Conservation (phyloP, 2,113 vertebrate species). For the Dromiciops gliroides region DNA sequence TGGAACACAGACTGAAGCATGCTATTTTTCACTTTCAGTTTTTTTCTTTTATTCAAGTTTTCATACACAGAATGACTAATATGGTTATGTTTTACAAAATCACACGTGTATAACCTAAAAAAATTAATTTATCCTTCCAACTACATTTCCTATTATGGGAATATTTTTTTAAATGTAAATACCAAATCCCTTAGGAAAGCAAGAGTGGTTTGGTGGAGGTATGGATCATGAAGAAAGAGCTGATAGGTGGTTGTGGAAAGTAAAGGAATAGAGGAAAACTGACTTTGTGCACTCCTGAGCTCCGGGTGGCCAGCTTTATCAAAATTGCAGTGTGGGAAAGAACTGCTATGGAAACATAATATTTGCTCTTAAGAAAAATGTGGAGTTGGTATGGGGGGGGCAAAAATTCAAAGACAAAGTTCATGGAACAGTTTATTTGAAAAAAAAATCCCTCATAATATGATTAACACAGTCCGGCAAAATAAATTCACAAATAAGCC, state of each 20-base stretch:
- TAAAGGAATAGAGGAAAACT: background rate
- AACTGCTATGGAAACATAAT: slow-evolving; percentile 27
- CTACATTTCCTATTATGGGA: background rate
- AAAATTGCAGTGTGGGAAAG: slow-evolving; percentile 28
- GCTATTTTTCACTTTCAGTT: too few species aligned
- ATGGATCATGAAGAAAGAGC: background rate
- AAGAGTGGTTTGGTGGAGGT: background rate
- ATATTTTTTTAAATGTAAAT: background rate
- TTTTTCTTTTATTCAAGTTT: too few species aligned
- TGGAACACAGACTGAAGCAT: too few species aligned
- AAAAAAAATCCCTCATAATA: slow-evolving; percentile 14
- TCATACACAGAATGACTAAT: too few species aligned
- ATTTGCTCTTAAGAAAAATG: slow-evolving; percentile 56
- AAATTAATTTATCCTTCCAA: background rate
- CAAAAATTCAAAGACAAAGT: slow-evolving; percentile 42
- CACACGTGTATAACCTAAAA: too few species aligned
- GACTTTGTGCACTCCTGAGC: rapidly evolving
- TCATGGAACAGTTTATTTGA: slow-evolving; percentile 59
- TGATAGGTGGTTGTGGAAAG: background rate
- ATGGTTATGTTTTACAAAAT: too few species aligned
- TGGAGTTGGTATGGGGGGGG: slow-evolving; percentile 13
- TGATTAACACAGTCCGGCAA: background rate
- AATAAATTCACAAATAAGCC: background rate
- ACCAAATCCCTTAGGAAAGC: background rate
- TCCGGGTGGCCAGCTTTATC: rapidly evolving